Evolutionary conservation across 2,888 invertebrate species (phyloP), one percentile per base, ranked within the genome.

Genomic region (Brachynemurus nebulosus): DNA sequence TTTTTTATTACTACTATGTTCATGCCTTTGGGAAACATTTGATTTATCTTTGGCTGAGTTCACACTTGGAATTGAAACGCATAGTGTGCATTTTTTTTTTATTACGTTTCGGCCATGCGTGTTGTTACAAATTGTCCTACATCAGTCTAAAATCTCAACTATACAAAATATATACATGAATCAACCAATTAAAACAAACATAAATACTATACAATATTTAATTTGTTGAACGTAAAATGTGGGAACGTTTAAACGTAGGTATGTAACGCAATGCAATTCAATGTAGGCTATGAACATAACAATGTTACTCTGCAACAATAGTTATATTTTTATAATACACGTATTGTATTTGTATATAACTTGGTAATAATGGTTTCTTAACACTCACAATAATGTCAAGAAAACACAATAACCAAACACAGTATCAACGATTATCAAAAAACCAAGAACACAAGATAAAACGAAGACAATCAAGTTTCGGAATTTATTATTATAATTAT

Each of bases 1-100:
- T n/a, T n/a, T n/a, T 30, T 12, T 30, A 30, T 30, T 30, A 30
- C 39, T 39, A 39, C 39, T 39, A 39, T 39, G 39, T 39, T 39
- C 39, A 39, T 39, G 39, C 39, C 39, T 39, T 39, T 39, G 39
- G n/a, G 39, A 39, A 39, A 39, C 39, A 39, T 23, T 39, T 20
- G 20, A 23, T 23, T n/a, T 39, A 39, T 39, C 39, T 39, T 39
- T 39, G 39, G 39, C 39, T 39, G 39, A 30, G 30, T 30, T 30
- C 30, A 30, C 30, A 30, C 30, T 14, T 30, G 30, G 30, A 30
- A 12, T 30, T 30, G 30, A 30, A 30, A 30, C 30, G 30, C 14
- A 30, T 14, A 30, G n/a, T n/a, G n/a, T 30, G 30, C 30, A 30
- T 30, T 30, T 14, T 12, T 30, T 30, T 14, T 12, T 30, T 30